Percentiles rank a stretch among this genome's conserved stretches.
Evolutionary conservation across 2,888 invertebrate species (phyloP).

Genomic region (Erebia aethiops): DNA sequence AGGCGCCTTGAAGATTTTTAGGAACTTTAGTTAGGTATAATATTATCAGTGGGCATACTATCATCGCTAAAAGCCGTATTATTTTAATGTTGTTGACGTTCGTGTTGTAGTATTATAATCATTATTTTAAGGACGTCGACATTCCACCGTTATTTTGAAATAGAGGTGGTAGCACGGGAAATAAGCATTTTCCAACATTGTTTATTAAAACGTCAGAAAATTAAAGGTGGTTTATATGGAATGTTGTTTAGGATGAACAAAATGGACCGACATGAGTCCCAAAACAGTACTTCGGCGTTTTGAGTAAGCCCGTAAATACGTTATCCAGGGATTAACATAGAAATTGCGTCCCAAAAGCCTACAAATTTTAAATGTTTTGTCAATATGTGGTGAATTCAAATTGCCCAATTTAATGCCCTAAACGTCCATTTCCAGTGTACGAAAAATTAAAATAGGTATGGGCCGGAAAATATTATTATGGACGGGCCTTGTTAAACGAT

Average conservation of each 20-base stretch:
- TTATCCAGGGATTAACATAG: constrained; percentile 12
- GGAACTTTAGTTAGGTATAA: neutral
- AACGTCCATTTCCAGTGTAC: constrained; percentile 11
- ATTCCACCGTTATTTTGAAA: no score
- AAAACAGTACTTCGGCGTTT: constrained; percentile 4
- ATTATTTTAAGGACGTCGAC: no score
- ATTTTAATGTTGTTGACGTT: no score
- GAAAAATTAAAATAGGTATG: constrained; percentile 10
- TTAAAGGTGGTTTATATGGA: neutral
- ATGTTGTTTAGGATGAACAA: neutral
- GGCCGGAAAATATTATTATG: constrained; percentile 2
- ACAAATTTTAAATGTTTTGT: constrained; percentile 22
- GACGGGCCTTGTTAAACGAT: constrained; percentile 2
- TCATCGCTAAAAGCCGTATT: no score
- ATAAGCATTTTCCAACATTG: neutral
- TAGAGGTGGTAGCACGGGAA: no score
- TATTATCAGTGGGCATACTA: no score
- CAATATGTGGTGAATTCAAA: constrained; percentile 19
- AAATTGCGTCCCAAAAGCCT: constrained; percentile 21
- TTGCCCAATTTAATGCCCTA: constrained; percentile 20
- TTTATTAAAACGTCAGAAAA: neutral
- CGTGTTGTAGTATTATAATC: no score
- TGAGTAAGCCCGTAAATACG: constrained; percentile 9
- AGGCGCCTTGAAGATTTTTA: neutral
- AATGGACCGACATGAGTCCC: constrained; percentile 4